Percentiles rank a stretch among this genome's conserved stretches.
Evolutionary conservation across 2,888 invertebrate species (phyloP).

Genomic region (Carterocephalus palaemon): DNA sequence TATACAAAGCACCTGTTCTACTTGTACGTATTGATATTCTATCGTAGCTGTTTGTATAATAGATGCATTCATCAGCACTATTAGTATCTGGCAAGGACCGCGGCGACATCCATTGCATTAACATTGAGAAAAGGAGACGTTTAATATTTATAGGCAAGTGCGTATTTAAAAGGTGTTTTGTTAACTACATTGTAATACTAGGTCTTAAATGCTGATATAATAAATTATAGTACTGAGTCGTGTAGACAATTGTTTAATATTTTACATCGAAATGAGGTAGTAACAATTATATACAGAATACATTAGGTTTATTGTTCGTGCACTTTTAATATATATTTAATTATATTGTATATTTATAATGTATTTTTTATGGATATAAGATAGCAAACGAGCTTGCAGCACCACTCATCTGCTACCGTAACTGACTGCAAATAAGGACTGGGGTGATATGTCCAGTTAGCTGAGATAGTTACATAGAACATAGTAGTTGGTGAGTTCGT

Average conservation of each 20-base stretch:
- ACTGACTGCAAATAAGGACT: too few relatives aligned
- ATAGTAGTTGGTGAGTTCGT: too few relatives aligned
- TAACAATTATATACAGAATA: too few relatives aligned
- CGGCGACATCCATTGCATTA: conserved; percentile 32
- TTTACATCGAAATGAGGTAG: conserved; percentile 12
- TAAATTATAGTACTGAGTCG: conserved; percentile 12
- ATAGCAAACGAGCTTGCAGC: too few relatives aligned
- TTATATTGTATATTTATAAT: too few relatives aligned
- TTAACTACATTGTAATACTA: conserved; percentile 46
- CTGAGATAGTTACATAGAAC: too few relatives aligned
- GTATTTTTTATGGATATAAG: too few relatives aligned
- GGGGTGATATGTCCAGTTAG: too few relatives aligned
- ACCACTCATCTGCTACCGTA: too few relatives aligned
- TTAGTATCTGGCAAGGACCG: conserved; percentile 31
- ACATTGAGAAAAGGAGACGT: conserved; percentile 42
- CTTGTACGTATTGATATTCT: not conserved
- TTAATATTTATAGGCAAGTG: conserved; percentile 45
- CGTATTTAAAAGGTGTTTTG: conserved; percentile 23
- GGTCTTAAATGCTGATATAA: conserved; percentile 26
- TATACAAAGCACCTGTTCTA: conserved; percentile 14
- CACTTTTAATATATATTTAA: too few relatives aligned
- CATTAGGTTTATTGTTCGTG: too few relatives aligned
- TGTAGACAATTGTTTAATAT: conserved; percentile 6
- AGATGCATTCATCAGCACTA: conserved; percentile 23
- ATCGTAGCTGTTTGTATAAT: conserved; percentile 16